Evolutionary conservation across 2,888 invertebrate species (phyloP).

Genomic region (Cerastoderma edule): DNA sequence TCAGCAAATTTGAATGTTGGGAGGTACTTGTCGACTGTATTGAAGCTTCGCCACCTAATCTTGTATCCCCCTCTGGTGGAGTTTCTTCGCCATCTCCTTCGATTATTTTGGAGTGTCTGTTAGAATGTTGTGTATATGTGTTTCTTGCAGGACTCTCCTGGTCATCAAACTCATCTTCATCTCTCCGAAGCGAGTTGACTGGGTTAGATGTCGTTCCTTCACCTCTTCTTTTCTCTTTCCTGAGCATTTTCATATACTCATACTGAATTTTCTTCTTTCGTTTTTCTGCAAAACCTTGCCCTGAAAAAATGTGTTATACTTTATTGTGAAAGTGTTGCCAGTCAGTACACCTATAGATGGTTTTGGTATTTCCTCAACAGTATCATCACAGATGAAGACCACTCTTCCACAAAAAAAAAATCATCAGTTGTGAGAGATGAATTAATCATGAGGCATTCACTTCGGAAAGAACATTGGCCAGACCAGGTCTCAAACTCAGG

Average conservation of each 20-base stretch:
- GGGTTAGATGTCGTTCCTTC: slow-evolving; percentile 4
- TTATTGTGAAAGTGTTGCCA: no score
- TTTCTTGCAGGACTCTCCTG: background rate
- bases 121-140: background rate
- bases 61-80: background rate
- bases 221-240: slow-evolving; percentile 60
- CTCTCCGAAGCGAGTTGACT: background rate
- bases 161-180: background rate
- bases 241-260: slow-evolving; percentile 65
- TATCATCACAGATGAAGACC: no score
- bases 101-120: no score
- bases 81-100: background rate
- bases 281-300: slow-evolving; percentile 72
- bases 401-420: no score
- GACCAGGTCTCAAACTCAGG: no score
- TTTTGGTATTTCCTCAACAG: no score
- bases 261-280: slow-evolving; percentile 67
- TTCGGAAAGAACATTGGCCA: no score
- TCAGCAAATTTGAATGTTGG: background rate
- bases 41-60: background rate
- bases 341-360: no score
- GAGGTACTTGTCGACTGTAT: background rate
- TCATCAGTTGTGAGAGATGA: no score
- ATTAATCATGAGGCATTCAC: no score
- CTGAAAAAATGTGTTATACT: slow-evolving; percentile 45